Percentiles rank a stretch among this genome's conserved stretches.
These are phyloP conservation scores for Dicerorhinus sumatrensis DNA, from an alignment of 2,113 vertebrate species.

Conservation along the genomic window DNA sequence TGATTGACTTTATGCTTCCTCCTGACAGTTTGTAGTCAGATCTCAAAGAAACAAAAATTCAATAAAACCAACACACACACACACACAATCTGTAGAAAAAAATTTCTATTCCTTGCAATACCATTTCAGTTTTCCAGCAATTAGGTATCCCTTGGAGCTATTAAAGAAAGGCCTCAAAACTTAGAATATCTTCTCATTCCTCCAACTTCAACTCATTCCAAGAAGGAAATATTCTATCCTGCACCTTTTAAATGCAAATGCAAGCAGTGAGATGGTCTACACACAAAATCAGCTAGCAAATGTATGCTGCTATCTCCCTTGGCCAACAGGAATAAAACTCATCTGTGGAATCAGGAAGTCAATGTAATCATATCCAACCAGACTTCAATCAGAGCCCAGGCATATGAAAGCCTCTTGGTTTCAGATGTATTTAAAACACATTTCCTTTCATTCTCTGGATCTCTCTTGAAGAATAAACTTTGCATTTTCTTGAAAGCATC, in stretches of 20 bases:
- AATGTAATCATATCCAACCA: conserved; percentile 82
- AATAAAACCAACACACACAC: not conserved
- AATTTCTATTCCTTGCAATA: conserved; percentile 20
- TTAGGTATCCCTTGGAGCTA: not conserved
- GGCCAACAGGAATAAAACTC: conserved; percentile 83
- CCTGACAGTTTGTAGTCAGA: not conserved
- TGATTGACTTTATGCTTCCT: not conserved
- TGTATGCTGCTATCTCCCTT: conserved; percentile 70
- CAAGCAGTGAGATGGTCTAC: conserved; percentile 76
- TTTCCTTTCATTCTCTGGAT: conserved; percentile 76
- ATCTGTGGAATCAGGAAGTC: conserved; percentile 79
- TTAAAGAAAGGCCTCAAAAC: conserved; percentile 68
- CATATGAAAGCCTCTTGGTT: conserved; percentile 78
- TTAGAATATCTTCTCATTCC: conserved; percentile 29
- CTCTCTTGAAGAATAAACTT: conserved; percentile 71
- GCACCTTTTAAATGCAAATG: conserved; percentile 82
- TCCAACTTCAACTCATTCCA: conserved; percentile 54
- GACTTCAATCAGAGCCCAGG: conserved; percentile 81
- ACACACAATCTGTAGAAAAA: not conserved
- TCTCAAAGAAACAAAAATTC: conserved; percentile 34
- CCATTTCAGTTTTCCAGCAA: conserved; percentile 2
- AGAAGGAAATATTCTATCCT: conserved; percentile 66
- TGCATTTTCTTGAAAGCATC: conserved; percentile 74
- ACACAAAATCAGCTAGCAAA: conserved; percentile 80
- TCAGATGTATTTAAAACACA: conserved; percentile 79